These are phyloP conservation scores for Megalopta genalis DNA, from an alignment of 1,140 invertebrate species.

Conservation along the genomic window DNA sequence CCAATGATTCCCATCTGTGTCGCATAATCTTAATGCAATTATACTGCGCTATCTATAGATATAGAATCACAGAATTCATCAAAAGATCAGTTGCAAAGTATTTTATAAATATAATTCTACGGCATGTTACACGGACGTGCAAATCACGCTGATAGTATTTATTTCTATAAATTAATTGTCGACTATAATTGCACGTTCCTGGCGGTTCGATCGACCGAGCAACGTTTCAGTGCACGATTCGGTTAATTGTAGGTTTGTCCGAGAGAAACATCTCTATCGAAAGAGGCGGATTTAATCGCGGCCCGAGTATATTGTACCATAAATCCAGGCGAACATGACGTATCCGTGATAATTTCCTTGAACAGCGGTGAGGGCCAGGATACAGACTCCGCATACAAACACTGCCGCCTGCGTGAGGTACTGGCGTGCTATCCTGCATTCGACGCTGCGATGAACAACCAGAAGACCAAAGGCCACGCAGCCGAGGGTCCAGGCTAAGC, in stretches of 20 bases:
- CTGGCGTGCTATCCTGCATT: conserved; percentile 92
- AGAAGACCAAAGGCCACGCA: conserved; percentile 90
- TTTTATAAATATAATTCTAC: too few relatives aligned
- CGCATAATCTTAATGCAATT: too few relatives aligned
- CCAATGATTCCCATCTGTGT: too few relatives aligned
- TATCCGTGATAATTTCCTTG: conserved; percentile 89
- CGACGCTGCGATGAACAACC: conserved; percentile 89
- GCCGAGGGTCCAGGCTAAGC: conserved; percentile 90
- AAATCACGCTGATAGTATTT: too few relatives aligned
- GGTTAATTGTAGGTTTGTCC: neutral
- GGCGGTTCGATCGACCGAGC: neutral
- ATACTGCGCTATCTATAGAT: too few relatives aligned
- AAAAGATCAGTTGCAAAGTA: too few relatives aligned
- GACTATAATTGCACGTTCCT: neutral
- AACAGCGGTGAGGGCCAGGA: conserved; percentile 90
- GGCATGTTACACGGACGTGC: too few relatives aligned
- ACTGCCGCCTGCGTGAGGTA: conserved; percentile 90
- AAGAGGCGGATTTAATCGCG: neutral
- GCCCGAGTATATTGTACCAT: conserved; percentile 80
- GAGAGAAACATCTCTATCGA: neutral
- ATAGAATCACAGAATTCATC: too few relatives aligned
- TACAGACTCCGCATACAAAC: conserved; percentile 89
- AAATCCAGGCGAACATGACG: conserved; percentile 91
- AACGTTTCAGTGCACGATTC: neutral
- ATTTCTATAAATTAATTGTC: neutral